These are phyloP conservation scores for Rhadina sibilatrix DNA, from an alignment of 2,113 vertebrate genomes.

Conservation along the genomic window DNA sequence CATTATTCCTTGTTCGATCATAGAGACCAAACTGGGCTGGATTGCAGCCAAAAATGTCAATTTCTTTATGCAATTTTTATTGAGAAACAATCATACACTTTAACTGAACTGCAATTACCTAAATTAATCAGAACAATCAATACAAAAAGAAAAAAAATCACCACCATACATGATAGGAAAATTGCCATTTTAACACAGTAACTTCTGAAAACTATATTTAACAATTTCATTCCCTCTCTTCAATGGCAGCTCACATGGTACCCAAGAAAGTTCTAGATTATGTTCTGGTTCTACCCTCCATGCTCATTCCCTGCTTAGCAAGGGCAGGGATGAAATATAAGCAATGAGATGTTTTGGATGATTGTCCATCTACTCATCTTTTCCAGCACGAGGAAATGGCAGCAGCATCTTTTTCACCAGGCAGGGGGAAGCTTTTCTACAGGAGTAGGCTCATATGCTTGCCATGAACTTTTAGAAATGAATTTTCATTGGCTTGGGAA, in stretches of 20 bases:
- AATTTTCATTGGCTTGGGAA: background rate
- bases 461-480: background rate
- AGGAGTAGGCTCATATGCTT: background rate
- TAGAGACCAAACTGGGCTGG: background rate
- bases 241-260: background rate
- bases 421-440: background rate
- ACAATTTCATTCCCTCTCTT: background rate
- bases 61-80: background rate
- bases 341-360: background rate
- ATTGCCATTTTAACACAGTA: background rate
- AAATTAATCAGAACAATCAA: background rate
- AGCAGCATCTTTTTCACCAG: background rate
- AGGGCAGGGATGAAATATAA: background rate
- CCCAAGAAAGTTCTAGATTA: background rate
- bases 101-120: background rate
- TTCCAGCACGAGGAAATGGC: background rate
- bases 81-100: background rate
- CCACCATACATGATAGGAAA: background rate
- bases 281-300: background rate
- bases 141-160: background rate
- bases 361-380: background rate
- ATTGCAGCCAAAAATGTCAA: background rate
- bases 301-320: background rate
- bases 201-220: background rate
- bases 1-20: background rate